Evolutionary conservation across 2,888 invertebrate genomes (phyloP).

Genomic region (Epinotia brunnichana): DNA sequence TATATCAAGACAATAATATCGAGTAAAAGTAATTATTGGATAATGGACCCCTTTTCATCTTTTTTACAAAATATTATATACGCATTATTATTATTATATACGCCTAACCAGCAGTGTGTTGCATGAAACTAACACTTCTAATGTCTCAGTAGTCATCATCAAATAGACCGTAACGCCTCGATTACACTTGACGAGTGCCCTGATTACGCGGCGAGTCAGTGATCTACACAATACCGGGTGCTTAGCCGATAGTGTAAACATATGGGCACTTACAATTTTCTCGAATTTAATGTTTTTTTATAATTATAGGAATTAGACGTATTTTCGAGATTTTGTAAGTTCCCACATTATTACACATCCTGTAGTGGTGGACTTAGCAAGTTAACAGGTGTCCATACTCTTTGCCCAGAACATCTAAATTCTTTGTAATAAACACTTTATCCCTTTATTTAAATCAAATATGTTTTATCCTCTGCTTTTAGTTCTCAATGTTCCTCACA

Average conservation of each 20-base stretch:
- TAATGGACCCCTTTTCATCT: too few relatives aligned
- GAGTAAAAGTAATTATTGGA: background rate
- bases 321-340: too few relatives aligned
- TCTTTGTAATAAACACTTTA: background rate
- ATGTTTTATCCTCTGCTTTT: background rate
- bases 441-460: background rate
- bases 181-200: background rate
- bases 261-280: too few relatives aligned
- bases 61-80: too few relatives aligned
- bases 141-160: background rate
- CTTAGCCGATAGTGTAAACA: too few relatives aligned
- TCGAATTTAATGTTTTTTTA: too few relatives aligned
- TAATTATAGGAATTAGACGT: too few relatives aligned
- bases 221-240: too few relatives aligned
- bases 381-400: background rate
- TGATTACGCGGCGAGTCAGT: background rate
- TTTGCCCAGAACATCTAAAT: background rate
- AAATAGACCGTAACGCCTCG: background rate
- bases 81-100: too few relatives aligned
- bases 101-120: conserved; percentile 23
- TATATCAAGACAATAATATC: background rate
- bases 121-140: conserved; percentile 31
- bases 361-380: background rate
- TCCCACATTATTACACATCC: background rate
- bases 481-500: background rate